Percentiles rank a stretch among this genome's conserved stretches.
These are phyloP conservation scores for Gambusia holbrooki DNA, from an alignment of 2,113 vertebrate species.

Conservation along the genomic window DNA sequence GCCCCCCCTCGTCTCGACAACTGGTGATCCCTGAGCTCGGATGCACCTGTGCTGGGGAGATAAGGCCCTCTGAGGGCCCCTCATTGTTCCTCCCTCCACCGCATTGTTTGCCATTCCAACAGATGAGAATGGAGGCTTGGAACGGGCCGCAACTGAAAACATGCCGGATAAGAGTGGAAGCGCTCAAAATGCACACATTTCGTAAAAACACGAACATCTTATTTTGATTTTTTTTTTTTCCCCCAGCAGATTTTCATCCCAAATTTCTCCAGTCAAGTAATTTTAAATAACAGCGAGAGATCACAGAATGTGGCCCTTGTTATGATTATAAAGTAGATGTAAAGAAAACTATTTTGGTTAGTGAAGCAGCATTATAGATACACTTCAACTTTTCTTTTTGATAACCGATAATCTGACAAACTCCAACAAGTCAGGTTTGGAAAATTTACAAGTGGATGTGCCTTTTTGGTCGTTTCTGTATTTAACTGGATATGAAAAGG, in stretches of 20 bases:
- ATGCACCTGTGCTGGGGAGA: slow-evolving; percentile 84
- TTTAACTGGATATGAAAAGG: not conserved
- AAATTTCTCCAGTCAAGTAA: not conserved
- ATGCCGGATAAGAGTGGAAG: slow-evolving; percentile 39
- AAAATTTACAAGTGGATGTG: not conserved
- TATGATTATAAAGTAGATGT: slow-evolving; percentile 2
- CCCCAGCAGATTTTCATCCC: not conserved
- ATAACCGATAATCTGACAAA: slow-evolving; percentile 30
- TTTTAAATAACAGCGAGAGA: slow-evolving; percentile 1
- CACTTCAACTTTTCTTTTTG: slow-evolving; percentile 24
- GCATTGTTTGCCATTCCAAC: slow-evolving; percentile 83
- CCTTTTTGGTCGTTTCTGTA: not conserved
- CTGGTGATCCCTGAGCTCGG: slow-evolving; percentile 76
- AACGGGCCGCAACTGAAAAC: slow-evolving; percentile 68
- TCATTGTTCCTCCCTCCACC: slow-evolving; percentile 79
- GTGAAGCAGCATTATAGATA: slow-evolving; percentile 13
- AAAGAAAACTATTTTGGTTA: slow-evolving; percentile 14
- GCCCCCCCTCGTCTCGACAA: slow-evolving; percentile 40
- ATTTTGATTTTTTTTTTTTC: not conserved
- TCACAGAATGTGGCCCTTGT: slow-evolving; percentile 20
- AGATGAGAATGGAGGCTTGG: slow-evolving; percentile 64
- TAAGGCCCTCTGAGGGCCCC: slow-evolving; percentile 79
- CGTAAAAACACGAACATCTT: not conserved
- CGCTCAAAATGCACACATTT: slow-evolving; percentile 24
- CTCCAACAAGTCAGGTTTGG: not conserved